phyloP scores from a whole-genome alignment of 1,140 invertebrate genomes.

The Halictus rubicundus region DNA sequence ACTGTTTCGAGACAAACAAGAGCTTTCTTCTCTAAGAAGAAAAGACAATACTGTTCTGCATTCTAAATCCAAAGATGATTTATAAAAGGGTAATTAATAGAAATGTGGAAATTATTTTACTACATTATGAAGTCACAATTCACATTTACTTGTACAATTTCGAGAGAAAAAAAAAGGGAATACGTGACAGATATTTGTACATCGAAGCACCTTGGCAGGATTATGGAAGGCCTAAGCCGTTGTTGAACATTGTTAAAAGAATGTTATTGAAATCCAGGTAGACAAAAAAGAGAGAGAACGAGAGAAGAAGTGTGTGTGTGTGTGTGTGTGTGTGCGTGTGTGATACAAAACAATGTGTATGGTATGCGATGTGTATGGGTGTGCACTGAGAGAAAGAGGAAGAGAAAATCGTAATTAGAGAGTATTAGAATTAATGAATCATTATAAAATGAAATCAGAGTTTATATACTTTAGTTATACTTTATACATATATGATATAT shows the following conservation, averaged over 20 bases:
- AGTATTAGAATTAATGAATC: conserved; percentile 74
- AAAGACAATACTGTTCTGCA: conserved; percentile 54
- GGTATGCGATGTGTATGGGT: conserved; percentile 14
- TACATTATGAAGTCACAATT: conserved; percentile 44
- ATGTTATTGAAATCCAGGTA: conserved; percentile 71
- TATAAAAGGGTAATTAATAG: conserved; percentile 26
- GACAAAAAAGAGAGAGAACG: conserved; percentile 36
- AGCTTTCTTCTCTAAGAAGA: conserved; percentile 44
- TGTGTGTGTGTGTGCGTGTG: conserved; percentile 25
- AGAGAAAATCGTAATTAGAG: conserved; percentile 71
- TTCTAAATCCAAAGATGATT: conserved; percentile 56
- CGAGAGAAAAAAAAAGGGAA: conserved; percentile 18
- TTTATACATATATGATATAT: conserved; percentile 65
- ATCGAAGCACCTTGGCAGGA: conserved; percentile 64
- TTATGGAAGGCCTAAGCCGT: conserved; percentile 76
- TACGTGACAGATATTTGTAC: conserved; percentile 70
- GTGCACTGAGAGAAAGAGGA: conserved; percentile 44
- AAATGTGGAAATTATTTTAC: conserved; percentile 48
- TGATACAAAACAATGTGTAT: conserved; percentile 31
- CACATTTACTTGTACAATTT: conserved; percentile 50
- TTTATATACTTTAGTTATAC: conserved; percentile 79
- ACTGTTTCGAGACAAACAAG: conserved; percentile 16
- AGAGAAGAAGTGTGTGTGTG: conserved; percentile 54
- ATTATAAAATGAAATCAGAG: conserved; percentile 77
- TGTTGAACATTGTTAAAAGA: conserved; percentile 78